Evolutionary conservation across 2,113 vertebrate species (phyloP).

Genomic region (Platanista minor): DNA sequence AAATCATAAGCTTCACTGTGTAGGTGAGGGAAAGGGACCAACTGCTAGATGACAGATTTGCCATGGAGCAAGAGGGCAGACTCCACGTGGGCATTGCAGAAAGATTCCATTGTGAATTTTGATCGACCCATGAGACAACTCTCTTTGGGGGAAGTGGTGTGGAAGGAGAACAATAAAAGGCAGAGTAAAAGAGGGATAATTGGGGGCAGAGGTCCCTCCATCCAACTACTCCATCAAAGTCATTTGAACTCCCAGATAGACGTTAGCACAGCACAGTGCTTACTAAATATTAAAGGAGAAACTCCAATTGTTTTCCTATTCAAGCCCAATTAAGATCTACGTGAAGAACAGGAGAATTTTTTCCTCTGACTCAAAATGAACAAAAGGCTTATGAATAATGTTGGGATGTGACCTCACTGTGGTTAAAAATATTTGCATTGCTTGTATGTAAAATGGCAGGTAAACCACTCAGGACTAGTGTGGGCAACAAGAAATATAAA

Average conservation of each 20-base stretch:
- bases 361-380: slow-evolving; percentile 28
- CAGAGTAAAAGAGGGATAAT: not conserved
- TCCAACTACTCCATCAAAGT: not conserved
- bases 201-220: not conserved
- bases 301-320: not conserved
- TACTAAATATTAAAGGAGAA: not conserved
- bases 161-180: not conserved
- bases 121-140: not conserved
- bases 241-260: not conserved
- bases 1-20: slow-evolving; percentile 19
- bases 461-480: not conserved
- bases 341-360: not conserved
- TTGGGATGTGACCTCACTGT: slow-evolving; percentile 41
- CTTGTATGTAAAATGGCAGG: not conserved
- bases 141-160: not conserved
- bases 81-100: not conserved
- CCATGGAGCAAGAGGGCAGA: not conserved
- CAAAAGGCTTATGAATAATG: slow-evolving; percentile 18
- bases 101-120: not conserved
- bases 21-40: slow-evolving; percentile 29
- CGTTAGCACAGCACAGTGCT: not conserved
- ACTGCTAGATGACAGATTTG: not conserved
- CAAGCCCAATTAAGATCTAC: not conserved
- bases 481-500: not conserved
- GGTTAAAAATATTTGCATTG: slow-evolving; percentile 45